Evolutionary conservation across 1,140 invertebrate species (phyloP), one percentile per base, ranked within the genome.

Genomic region (Drosophila teissieri): DNA sequence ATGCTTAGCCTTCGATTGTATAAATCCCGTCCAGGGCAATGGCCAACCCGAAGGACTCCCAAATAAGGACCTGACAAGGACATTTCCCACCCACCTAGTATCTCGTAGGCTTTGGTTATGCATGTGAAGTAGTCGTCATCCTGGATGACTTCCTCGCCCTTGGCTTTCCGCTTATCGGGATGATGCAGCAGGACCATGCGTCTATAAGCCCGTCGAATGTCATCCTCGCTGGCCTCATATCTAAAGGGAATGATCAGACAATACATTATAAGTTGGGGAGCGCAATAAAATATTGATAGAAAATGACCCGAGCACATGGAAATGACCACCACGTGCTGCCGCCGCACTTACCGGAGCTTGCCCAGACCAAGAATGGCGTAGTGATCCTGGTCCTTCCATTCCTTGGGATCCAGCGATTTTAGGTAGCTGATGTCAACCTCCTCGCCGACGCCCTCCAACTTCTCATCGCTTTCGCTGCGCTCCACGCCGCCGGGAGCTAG

Each of bases 51-150:
- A 39, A 27, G 22, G 24, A 27, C 5, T 45, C 0, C 11, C 14
- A 7, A 7, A n/a, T 4, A 27, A 27, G 14, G 19, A 54, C n/a
- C 6, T 8, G 15, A 1, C 8, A 49, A 52, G 15, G 27, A 36
- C 36, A 17, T 31, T 6, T 0, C 11, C 22, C 2, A 86, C 75
- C n/a, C 63, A 92, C 91, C 91, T 57, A 92, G 80, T 58, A 90
- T 91, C 93, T 99, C 98, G 94, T 96, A 98, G 14, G 98, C 98
- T 94, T 98, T 98, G n/a, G 98, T 99, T 84, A 99, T 99, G 92
- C 98, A 99, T 0, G 98, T 98, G 92, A 99, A 99, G 93, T 99
- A 99, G 93, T 99, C 98, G 89, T 98, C 96, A 77, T 98, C 97
- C 2, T 95, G 93, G 68, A 95, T 94, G 11, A 98, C 94, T 79